Percentiles rank a stretch among this genome's conserved stretches.
phyloP scores from a whole-genome alignment of 2,113 vertebrate species.

The Melanotaenia duboulayi region DNA sequence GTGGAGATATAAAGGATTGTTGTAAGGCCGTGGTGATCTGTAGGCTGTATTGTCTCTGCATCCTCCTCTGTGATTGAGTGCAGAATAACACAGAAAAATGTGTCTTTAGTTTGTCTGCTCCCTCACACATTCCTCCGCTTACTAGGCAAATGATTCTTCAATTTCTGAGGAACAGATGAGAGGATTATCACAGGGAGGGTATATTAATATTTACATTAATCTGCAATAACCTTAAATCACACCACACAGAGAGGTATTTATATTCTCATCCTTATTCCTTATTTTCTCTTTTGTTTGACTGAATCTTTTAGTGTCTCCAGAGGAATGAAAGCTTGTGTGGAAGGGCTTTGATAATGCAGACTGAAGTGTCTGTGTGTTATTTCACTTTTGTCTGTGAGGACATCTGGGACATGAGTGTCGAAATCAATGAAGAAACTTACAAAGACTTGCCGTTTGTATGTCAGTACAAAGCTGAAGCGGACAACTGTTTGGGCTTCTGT shows the following conservation, averaged over 20 bases:
- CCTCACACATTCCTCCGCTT: conserved; percentile 53
- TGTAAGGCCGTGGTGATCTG: conserved; percentile 60
- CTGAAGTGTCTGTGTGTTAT: conserved; percentile 18
- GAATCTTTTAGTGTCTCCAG: conserved; percentile 38
- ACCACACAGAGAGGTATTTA: conserved; percentile 40
- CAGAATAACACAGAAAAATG: conserved; percentile 68
- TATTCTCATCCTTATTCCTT: conserved; percentile 35
- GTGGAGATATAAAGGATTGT: conserved; percentile 67
- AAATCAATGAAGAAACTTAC: not conserved
- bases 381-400: conserved; percentile 13
- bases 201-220: conserved; percentile 72
- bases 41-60: conserved; percentile 74
- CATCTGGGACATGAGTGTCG: not conserved
- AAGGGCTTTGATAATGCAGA: conserved; percentile 8
- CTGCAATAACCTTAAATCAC: conserved; percentile 68
- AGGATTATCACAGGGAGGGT: conserved; percentile 61
- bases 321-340: conserved; percentile 35
- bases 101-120: conserved; percentile 65
- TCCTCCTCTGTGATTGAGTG: conserved; percentile 66
- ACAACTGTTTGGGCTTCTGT: not conserved
- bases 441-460: not conserved
- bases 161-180: conserved; percentile 63
- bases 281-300: conserved; percentile 9
- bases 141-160: conserved; percentile 61
- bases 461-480: not conserved